phyloP scores from a whole-genome alignment of 2,113 vertebrate species.

The Apeltes quadracus region DNA sequence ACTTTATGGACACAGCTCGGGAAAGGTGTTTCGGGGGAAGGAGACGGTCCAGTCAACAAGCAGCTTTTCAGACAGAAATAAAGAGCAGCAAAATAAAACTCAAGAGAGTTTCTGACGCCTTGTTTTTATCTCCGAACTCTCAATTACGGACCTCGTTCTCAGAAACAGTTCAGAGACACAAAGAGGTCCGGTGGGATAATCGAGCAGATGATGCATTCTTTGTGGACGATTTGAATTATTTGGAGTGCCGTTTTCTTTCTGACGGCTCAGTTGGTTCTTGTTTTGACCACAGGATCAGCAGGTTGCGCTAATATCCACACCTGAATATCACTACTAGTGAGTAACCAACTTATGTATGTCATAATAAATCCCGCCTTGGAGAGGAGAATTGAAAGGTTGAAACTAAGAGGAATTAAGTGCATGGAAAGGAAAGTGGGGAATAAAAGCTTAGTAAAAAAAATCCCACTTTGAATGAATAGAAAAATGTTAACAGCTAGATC shows the following conservation, averaged over 20 bases:
- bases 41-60: conserved; percentile 14
- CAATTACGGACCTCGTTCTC: conserved; percentile 29
- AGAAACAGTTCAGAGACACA: conserved; percentile 35
- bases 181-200: conserved; percentile 16
- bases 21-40: conserved; percentile 11
- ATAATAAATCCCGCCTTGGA: conserved; percentile 16
- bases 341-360: not conserved
- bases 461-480: conserved; percentile 17
- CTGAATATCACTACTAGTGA: conserved; percentile 24
- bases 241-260: conserved; percentile 20
- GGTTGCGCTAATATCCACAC: conserved; percentile 31
- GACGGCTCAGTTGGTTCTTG: conserved; percentile 28
- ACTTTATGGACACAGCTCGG: conserved; percentile 16
- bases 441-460: conserved; percentile 11
- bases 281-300: conserved; percentile 9
- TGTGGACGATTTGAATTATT: conserved; percentile 18
- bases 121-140: conserved; percentile 18
- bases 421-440: not conserved
- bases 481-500: conserved; percentile 8
- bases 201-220: conserved; percentile 35
- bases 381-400: conserved; percentile 12
- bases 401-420: conserved; percentile 18
- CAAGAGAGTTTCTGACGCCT: conserved; percentile 8
- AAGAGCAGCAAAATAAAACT: conserved; percentile 33
- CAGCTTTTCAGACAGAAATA: conserved; percentile 28